Conservation (phyloP, 2,113 vertebrate genomes). For the Prochilodus magdalenae region DNA sequence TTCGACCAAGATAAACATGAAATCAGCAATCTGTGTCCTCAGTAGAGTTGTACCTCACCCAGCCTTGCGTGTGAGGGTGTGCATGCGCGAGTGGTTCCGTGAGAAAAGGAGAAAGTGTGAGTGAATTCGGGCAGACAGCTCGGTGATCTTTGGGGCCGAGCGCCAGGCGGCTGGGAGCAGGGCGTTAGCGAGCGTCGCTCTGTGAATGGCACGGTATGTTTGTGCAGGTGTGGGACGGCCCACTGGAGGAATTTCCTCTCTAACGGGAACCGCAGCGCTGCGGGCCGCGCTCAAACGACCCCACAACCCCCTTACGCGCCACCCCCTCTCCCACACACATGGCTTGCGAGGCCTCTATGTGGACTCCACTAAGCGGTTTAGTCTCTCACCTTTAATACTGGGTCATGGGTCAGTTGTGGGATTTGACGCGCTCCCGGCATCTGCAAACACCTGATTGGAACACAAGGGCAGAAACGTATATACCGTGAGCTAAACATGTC, state of each 20-base stretch:
- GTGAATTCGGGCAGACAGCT: slow-evolving; percentile 34
- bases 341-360: background rate
- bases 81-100: slow-evolving; percentile 21
- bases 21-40: background rate
- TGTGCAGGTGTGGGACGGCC: slow-evolving; percentile 81
- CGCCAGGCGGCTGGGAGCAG: slow-evolving; percentile 28
- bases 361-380: background rate
- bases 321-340: background rate
- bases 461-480: background rate
- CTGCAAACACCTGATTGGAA: slow-evolving; percentile 16
- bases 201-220: slow-evolving; percentile 70
- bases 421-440: slow-evolving; percentile 17
- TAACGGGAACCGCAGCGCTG: slow-evolving; percentile 68
- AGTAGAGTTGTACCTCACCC: slow-evolving; percentile 9
- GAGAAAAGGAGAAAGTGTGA: slow-evolving; percentile 43
- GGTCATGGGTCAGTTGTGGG: slow-evolving; percentile 28
- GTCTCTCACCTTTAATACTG: slow-evolving; percentile 21
- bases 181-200: slow-evolving; percentile 67
- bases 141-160: slow-evolving; percentile 10
- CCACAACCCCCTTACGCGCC: slow-evolving; percentile 27
- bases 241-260: slow-evolving; percentile 80
- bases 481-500: background rate
- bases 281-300: slow-evolving; percentile 24
- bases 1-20: background rate
- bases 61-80: background rate